Percentiles rank a stretch among this genome's conserved stretches.
Evolutionary conservation across 2,113 vertebrate species (phyloP).

Genomic region (Bos indicus): DNA sequence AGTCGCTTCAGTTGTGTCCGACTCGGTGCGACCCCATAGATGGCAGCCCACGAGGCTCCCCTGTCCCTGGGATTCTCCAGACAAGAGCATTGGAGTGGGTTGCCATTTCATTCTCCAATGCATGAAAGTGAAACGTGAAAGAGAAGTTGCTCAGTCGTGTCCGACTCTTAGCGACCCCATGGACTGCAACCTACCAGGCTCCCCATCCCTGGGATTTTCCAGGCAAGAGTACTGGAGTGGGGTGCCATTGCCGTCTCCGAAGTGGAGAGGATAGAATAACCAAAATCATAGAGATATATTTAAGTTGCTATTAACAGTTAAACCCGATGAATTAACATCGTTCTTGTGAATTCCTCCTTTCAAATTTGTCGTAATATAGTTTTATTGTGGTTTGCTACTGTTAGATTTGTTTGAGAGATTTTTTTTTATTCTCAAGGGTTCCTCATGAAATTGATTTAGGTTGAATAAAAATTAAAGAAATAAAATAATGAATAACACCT

Average conservation of each 20-base stretch:
- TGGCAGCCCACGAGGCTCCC: no score
- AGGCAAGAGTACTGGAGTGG: no score
- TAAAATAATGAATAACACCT: background rate
- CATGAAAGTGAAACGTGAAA: no score
- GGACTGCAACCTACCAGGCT: no score
- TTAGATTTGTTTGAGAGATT: background rate
- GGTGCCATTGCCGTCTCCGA: no score
- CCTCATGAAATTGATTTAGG: background rate
- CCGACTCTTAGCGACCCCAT: no score
- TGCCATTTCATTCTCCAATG: no score
- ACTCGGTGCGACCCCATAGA: no score
- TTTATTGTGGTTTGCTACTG: background rate
- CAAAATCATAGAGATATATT: background rate
- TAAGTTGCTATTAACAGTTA: background rate
- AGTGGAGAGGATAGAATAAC: background rate
- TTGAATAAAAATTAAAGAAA: background rate
- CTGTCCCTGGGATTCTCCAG: no score
- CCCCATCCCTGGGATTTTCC: no score
- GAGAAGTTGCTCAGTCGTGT: accelerated
- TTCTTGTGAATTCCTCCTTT: background rate
- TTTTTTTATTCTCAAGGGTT: background rate
- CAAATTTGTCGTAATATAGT: background rate
- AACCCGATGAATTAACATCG: background rate
- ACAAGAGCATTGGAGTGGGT: no score
- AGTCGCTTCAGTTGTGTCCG: accelerated